Percentiles rank a stretch among this genome's conserved stretches.
Evolutionary conservation across 2,888 invertebrate species (phyloP).

Genomic region (Cephus pulcher): DNA sequence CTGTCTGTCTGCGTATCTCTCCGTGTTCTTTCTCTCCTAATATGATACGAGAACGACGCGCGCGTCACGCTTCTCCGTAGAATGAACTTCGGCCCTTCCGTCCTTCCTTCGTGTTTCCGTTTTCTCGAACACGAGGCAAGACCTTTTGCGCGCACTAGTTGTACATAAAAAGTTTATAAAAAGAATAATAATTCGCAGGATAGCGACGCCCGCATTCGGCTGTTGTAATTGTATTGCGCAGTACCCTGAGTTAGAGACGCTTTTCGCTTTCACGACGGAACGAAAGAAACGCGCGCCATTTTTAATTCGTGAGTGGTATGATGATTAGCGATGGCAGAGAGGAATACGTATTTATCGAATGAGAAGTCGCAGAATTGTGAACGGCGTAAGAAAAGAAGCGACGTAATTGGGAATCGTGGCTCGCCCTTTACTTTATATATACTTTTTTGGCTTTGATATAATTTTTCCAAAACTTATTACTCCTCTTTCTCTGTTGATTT

Average conservation of each 20-base stretch:
- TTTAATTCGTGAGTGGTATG: neutral
- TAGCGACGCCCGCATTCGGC: neutral
- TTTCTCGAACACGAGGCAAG: neutral
- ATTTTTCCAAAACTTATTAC: neutral
- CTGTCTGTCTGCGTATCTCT: neutral
- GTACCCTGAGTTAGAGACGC: neutral
- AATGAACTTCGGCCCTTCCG: neutral
- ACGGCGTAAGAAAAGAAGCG: neutral
- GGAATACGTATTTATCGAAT: neutral
- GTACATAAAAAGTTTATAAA: neutral
- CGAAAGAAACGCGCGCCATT: neutral
- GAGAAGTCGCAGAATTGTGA: neutral
- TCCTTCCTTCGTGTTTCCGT: neutral
- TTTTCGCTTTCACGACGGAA: neutral
- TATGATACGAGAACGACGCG: neutral
- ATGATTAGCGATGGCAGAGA: neutral
- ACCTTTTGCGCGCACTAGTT: neutral
- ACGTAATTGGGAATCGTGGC: conserved; percentile 2
- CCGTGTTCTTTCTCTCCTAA: neutral
- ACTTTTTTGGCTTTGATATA: conserved; percentile 13
- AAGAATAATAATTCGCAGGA: neutral
- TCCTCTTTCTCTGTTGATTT: neutral
- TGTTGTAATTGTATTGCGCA: neutral
- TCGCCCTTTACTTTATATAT: conserved; percentile 19
- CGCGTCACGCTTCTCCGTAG: neutral